These are phyloP conservation scores for Ichneumoninae sp. DNA, from an alignment of 2,888 invertebrate species.

Conservation along the genomic window DNA sequence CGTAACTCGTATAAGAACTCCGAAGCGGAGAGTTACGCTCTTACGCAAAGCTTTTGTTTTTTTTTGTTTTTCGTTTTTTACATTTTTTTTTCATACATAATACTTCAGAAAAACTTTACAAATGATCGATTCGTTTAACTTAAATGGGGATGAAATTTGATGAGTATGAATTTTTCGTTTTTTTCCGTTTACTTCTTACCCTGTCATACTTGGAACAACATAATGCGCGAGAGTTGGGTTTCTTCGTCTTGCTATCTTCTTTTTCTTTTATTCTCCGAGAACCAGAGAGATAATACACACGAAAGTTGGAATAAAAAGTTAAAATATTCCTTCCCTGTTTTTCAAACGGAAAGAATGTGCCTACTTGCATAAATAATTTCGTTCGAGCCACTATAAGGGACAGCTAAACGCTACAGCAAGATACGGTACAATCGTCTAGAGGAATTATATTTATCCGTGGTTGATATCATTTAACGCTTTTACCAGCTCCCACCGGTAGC, in stretches of 20 bases:
- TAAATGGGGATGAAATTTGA: slow-evolving; percentile 76
- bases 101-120: slow-evolving; percentile 80
- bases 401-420: slow-evolving; percentile 50
- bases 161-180: slow-evolving; percentile 66
- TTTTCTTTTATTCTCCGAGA: slow-evolving; percentile 7
- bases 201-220: slow-evolving; percentile 67
- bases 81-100: slow-evolving; percentile 67
- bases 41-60: slow-evolving; percentile 26
- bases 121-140: slow-evolving; percentile 73
- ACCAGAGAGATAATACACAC: slow-evolving; percentile 30
- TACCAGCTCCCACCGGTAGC: background rate
- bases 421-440: slow-evolving; percentile 45
- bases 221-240: slow-evolving; percentile 63
- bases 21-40: slow-evolving; percentile 15
- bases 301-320: slow-evolving; percentile 20
- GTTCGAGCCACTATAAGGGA: slow-evolving; percentile 48
- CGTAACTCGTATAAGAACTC: slow-evolving; percentile 70
- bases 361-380: slow-evolving; percentile 53
- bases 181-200: slow-evolving; percentile 30
- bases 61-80: slow-evolving; percentile 33
- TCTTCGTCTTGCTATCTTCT: slow-evolving; percentile 15
- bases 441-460: slow-evolving; percentile 30
- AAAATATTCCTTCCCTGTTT: background rate
- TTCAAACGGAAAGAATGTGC: slow-evolving; percentile 33
- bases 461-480: slow-evolving; percentile 20